A percentile compares a stretch with the other conserved stretches of the same genome.
Evolutionary conservation across 2,797 vertebrate genomes (phyloP).

Genomic region (Pseudochirops corinnae): DNA sequence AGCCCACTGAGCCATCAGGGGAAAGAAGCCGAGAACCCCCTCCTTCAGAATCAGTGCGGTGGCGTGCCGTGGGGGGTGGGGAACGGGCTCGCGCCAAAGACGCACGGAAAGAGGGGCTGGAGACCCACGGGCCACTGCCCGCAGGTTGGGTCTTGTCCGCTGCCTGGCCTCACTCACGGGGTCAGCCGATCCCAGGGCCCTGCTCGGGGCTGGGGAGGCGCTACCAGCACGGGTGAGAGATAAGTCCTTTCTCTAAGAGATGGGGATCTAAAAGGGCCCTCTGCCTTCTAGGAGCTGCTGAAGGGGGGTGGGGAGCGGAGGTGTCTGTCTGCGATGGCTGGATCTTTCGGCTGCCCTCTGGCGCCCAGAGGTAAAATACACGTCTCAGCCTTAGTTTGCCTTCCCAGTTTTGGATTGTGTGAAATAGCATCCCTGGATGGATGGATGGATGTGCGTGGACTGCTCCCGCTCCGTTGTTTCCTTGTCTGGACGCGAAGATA

Average conservation of each 20-base stretch:
- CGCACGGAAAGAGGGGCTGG: background rate
- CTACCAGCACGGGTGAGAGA: too few species aligned
- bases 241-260: too few species aligned
- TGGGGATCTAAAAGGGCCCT: too few species aligned
- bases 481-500: background rate
- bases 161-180: background rate
- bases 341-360: background rate
- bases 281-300: background rate
- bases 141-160: background rate
- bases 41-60: slow-evolving; percentile 79
- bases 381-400: background rate
- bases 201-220: background rate
- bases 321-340: too few species aligned
- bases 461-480: background rate
- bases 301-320: background rate
- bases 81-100: too few species aligned
- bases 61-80: rapidly evolving
- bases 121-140: background rate
- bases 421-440: background rate
- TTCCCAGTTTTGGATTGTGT: background rate
- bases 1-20: slow-evolving; percentile 86
- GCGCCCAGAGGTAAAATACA: background rate
- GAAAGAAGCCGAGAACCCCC: slow-evolving; percentile 89
- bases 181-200: too few species aligned
- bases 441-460: background rate